A percentile compares a stretch with the other conserved stretches of the same genome.
Evolutionary conservation across 1,140 invertebrate genomes (phyloP).

Genomic region (Lepidurus arcticus): DNA sequence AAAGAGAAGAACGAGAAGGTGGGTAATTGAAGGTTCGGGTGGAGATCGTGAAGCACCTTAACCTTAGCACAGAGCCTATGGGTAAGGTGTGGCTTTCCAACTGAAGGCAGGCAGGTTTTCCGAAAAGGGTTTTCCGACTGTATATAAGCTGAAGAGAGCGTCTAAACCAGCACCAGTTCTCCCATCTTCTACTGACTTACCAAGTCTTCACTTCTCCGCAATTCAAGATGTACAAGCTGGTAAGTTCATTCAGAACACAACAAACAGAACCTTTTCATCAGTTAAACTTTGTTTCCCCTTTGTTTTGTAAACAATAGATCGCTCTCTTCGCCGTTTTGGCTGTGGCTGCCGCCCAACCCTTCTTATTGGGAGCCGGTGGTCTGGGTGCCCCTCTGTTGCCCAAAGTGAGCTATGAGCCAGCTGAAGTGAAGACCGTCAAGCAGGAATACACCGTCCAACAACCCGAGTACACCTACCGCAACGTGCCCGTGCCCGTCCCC

Average conservation of each 20-base stretch:
- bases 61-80: conserved; percentile 9
- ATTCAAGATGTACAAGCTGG: conserved; percentile 31
- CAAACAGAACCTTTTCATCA: neutral
- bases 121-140: neutral
- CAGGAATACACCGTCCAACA: conserved; percentile 40
- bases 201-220: neutral
- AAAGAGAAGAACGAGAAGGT: neutral
- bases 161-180: neutral
- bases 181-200: neutral
- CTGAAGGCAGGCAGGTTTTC: neutral
- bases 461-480: conserved; percentile 38
- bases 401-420: conserved; percentile 39
- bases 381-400: conserved; percentile 39
- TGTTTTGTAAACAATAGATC: neutral
- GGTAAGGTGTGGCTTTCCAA: conserved; percentile 5
- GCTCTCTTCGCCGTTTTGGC: conserved; percentile 22
- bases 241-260: neutral
- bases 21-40: neutral
- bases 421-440: conserved; percentile 41
- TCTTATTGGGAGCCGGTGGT: conserved; percentile 28
- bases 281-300: neutral
- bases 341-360: conserved; percentile 31
- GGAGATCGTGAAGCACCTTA: neutral
- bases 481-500: conserved; percentile 40
- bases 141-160: neutral